Base-by-base conservation (phyloP, 2,113 vertebrate species). In the Pomatostomus ruficeps region DNA sequence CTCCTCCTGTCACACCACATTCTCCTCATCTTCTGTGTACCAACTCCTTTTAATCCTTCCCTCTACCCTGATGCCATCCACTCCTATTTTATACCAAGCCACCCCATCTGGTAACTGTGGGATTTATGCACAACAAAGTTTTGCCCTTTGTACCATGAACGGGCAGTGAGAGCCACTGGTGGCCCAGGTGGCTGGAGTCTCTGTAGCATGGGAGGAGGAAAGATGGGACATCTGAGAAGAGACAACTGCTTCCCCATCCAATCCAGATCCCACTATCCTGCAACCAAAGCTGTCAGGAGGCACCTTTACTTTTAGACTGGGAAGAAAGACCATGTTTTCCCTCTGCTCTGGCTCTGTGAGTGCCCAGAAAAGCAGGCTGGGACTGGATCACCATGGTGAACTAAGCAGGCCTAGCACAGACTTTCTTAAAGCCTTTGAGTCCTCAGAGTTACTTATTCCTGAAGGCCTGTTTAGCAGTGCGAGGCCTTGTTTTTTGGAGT, bases 51-150 rank as follows among this genome's bases (percentile, higher is more conserved):
- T 23, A 51, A 7, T 13, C 68, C 35, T 31, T 57, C 59, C 38
- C 18, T 57, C 33, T 31, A 65, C 14, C 38, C 14, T 0, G 0
- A 48, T 48, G 25, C 18, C 23, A 12, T 10, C 4, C 7, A 6
- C 2, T 63, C 36, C 35, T 12, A 9, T 35, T 74, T 70, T 29
- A 28, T 49, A 66, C 35, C 18, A 67, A 59, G 10, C 7, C 11
- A 22, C 26, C 4, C 17, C 23, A 25, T 3, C 65, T 11, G 24
- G 31, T 12, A 87, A 26, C 55, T 42, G 61, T 5, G 21, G 16
- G 31, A 88, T 65, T 85, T 61, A 51, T 2, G 21, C 35, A 65
- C 46, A 48, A 29, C 11, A 7, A 10, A 21, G 36, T 4, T 88
- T 65, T 75, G 48, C 48, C 38, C 28, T 62, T 61, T 1, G 3